These are phyloP conservation scores for Trissoscelio sp. DNA, from an alignment of 2,888 invertebrate species.

Conservation along the genomic window DNA sequence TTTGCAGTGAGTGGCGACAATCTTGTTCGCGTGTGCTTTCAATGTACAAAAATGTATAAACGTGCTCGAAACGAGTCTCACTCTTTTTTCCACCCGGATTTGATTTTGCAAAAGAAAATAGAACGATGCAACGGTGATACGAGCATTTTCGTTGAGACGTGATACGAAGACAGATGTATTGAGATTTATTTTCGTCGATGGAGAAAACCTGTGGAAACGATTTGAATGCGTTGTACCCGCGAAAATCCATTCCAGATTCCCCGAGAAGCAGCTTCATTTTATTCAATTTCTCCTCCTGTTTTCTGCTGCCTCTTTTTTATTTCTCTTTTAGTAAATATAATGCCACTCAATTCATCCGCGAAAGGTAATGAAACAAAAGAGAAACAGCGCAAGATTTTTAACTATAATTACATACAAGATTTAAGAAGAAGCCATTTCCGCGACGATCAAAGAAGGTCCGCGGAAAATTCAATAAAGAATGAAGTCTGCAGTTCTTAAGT, in stretches of 20 bases:
- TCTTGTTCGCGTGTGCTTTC: conserved; percentile 20
- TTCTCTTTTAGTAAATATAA: conserved; percentile 20
- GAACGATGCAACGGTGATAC: conserved; percentile 11
- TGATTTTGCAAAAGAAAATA: conserved; percentile 40
- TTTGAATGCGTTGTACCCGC: conserved; percentile 7
- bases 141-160: conserved; percentile 39
- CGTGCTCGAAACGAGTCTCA: not conserved
- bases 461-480: conserved; percentile 24
- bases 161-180: conserved; percentile 35
- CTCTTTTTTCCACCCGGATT: conserved; percentile 20
- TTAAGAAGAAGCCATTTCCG: conserved; percentile 1
- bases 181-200: conserved; percentile 26
- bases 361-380: conserved; percentile 3
- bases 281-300: too few relatives aligned
- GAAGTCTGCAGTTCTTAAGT: conserved; percentile 13
- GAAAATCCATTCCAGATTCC: too few relatives aligned
- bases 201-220: conserved; percentile 22
- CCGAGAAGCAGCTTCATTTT: too few relatives aligned
- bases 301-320: not conserved
- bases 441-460: conserved; percentile 6
- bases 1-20: conserved; percentile 36
- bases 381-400: conserved; percentile 12
- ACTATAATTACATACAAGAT: conserved; percentile 7
- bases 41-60: conserved; percentile 35
- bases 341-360: not conserved